phyloP scores from a whole-genome alignment of 2,113 vertebrate genomes.

The Tachysurus fulvidraco region DNA sequence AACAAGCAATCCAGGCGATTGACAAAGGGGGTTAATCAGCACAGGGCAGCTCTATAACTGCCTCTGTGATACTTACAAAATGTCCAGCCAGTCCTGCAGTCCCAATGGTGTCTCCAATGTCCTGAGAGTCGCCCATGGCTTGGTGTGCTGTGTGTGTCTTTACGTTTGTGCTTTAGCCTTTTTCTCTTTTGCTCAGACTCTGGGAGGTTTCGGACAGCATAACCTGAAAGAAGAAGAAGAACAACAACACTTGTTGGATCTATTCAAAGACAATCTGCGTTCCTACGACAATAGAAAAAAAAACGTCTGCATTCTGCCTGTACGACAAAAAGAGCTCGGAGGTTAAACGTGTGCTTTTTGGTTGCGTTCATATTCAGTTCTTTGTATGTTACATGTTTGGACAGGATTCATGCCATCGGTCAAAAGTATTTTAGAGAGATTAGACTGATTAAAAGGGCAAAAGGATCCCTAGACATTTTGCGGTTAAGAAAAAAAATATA shows the following conservation, averaged over 20 bases:
- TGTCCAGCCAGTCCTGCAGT: slow-evolving; percentile 33
- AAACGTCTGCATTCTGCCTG: neutral
- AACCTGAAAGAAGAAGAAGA: slow-evolving; percentile 52
- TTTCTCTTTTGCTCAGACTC: slow-evolving; percentile 64
- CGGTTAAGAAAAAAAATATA: neutral
- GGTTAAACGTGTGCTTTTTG: neutral
- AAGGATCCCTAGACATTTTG: neutral
- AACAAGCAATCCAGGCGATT: neutral
- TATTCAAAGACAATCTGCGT: neutral
- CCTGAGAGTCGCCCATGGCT: slow-evolving; percentile 59
- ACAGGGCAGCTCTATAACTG: neutral
- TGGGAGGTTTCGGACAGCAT: slow-evolving; percentile 60
- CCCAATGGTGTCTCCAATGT: slow-evolving; percentile 34
- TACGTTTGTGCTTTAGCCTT: slow-evolving; percentile 54
- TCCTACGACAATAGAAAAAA: neutral
- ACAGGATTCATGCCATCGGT: slow-evolving; percentile 13
- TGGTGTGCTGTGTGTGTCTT: neutral
- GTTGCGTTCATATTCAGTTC: neutral
- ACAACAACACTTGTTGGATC: neutral
- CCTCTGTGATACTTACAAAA: slow-evolving; percentile 36
- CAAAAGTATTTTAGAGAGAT: neutral
- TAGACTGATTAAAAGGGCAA: neutral
- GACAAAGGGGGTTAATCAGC: neutral
- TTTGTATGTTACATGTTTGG: neutral
- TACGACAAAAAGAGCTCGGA: neutral